These are phyloP conservation scores for Eupeodes corollae DNA, from an alignment of 1,140 invertebrate species.

Conservation along the genomic window DNA sequence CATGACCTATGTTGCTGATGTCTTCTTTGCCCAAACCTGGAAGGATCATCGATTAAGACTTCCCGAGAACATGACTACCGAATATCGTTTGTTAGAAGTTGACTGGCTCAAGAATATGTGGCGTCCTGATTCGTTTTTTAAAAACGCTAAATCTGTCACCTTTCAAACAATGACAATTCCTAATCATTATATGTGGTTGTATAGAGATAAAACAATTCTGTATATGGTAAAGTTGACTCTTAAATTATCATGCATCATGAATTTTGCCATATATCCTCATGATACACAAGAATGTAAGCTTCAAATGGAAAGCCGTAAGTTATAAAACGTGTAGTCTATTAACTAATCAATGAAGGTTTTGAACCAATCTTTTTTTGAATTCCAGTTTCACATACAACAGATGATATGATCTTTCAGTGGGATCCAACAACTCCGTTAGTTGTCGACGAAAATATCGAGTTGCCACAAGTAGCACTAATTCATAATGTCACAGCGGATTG, in stretches of 20 bases:
- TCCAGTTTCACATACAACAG: slow-evolving; percentile 79
- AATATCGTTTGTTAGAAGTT: slow-evolving; percentile 74
- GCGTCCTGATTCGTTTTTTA: slow-evolving; percentile 80
- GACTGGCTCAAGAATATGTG: slow-evolving; percentile 86
- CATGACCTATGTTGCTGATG: slow-evolving; percentile 85
- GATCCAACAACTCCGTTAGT: slow-evolving; percentile 77
- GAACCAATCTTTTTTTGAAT: slow-evolving; percentile 1
- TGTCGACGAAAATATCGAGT: slow-evolving; percentile 78
- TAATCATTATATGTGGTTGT: slow-evolving; percentile 81
- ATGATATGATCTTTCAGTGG: slow-evolving; percentile 84
- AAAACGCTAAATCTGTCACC: slow-evolving; percentile 82
- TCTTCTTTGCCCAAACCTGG: slow-evolving; percentile 87
- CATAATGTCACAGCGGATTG: slow-evolving; percentile 78
- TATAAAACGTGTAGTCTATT: slow-evolving; percentile 3
- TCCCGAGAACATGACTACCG: slow-evolving; percentile 83
- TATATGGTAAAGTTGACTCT: slow-evolving; percentile 82
- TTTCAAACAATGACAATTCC: slow-evolving; percentile 90
- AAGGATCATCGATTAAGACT: slow-evolving; percentile 76
- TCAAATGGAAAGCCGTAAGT: slow-evolving; percentile 86
- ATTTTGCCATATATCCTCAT: slow-evolving; percentile 83
- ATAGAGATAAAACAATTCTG: slow-evolving; percentile 76
- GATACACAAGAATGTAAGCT: slow-evolving; percentile 84
- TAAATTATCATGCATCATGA: slow-evolving; percentile 79
- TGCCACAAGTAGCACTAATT: slow-evolving; percentile 73
- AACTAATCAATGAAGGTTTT: neutral